Evolutionary conservation across 2,113 vertebrate species (phyloP), one percentile per base, ranked within the genome.

Genomic region (Eudyptes chrysolophus): DNA sequence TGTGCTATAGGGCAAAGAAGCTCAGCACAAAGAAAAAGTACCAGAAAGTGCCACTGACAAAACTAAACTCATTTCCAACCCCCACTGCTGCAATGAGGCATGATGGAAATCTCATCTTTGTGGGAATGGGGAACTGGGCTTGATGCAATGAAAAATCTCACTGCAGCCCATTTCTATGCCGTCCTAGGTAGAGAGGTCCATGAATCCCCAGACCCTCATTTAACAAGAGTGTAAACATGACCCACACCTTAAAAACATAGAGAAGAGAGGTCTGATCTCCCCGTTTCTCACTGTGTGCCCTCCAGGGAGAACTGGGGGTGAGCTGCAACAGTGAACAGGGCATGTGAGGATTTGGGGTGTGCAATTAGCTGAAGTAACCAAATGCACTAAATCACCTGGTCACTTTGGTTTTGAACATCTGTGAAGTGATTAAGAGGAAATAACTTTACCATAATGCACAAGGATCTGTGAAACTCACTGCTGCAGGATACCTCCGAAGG

Each of bases 1-100:
- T 40, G 18, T 30, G n/a, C 3, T n/a, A 7, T 6, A 34, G 29
- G 55, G 21, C 3, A 44, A 70, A 77, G 38, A 34, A 58, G 6
- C 38, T 62, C 66, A 72, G n/a, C 20, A 61, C 8, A 21, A 80
- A 21, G 7, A n/a, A 27, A 9, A 32, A 87, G 6, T 34, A 29
- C 7, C 49, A 78, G n/a, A 36, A 87, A 65, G 26, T 11, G 7
- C 9, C 26, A 4, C 16, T 4, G 52, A 14, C 4, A 30, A 78
- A 92, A 64, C 2, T 3, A 64, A 89, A 30, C 2, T 10, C 14
- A 17, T 64, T 79, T 76, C n/a, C 21, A 72, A 22, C 4, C 10
- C 15, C 18, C 34, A 26, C 1, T 25, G 48, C 44, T 71, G n/a
- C 20, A 30, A 2, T 0, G 0, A 30, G 14, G 24, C 15, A 24